phyloP scores from a whole-genome alignment of 2,113 vertebrate genomes.

The Acrocephalus kingi region DNA sequence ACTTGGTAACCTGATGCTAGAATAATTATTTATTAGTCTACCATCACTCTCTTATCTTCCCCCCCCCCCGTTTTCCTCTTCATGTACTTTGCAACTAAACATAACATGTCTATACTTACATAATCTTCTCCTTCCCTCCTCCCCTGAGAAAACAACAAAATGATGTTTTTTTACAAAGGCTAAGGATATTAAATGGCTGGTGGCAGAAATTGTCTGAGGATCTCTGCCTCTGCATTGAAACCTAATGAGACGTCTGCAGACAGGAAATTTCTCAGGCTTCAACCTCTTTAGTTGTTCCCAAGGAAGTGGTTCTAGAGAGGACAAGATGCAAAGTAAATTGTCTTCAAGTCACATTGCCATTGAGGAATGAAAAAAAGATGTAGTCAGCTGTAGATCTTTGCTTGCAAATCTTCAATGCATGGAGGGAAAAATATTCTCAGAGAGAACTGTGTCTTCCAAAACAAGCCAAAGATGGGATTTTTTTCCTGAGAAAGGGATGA shows the following conservation, averaged over 20 bases:
- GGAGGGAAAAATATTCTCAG: not conserved
- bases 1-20: not conserved
- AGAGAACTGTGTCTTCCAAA: not conserved
- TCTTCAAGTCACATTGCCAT: not conserved
- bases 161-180: rapidly evolving
- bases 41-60: not conserved
- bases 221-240: not conserved
- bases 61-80: not conserved
- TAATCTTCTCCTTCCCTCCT: not conserved
- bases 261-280: not conserved
- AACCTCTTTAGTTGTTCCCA: not conserved
- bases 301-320: not conserved
- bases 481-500: not conserved
- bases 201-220: not conserved
- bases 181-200: not conserved
- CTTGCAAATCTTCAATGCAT: not conserved
- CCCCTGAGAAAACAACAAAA: not conserved
- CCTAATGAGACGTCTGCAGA: not conserved
- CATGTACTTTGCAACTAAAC: not conserved
- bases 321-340: not conserved
- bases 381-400: not conserved
- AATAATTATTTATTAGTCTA: not conserved
- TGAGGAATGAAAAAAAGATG: not conserved
- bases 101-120: not conserved
- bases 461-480: not conserved